Conservation (phyloP, 2,113 vertebrate species). For the Scomber japonicus region DNA sequence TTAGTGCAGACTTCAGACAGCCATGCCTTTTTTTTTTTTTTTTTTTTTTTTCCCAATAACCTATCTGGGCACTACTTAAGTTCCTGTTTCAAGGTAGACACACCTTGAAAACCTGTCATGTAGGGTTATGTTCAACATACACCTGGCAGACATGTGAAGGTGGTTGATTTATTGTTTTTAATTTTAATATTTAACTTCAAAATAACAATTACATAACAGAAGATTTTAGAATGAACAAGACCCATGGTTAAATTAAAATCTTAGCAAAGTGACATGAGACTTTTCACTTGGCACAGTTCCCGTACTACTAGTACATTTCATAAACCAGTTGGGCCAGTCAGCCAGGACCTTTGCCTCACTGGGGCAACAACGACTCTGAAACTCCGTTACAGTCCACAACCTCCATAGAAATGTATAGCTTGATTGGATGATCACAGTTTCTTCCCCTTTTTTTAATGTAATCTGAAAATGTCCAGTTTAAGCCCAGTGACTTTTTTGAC, state of each 20-base stretch:
- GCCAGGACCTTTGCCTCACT: neutral
- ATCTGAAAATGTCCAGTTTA: too few species aligned
- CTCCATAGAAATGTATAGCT: too few species aligned
- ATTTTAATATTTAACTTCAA: too few species aligned
- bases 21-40: slow-evolving; percentile 7
- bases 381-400: neutral
- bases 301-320: neutral
- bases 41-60: neutral
- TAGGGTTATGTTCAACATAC: neutral
- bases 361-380: neutral
- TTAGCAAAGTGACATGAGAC: too few species aligned
- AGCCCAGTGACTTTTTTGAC: too few species aligned
- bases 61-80: neutral
- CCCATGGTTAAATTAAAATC: too few species aligned
- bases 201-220: too few species aligned
- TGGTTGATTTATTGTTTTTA: too few species aligned
- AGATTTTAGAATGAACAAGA: too few species aligned
- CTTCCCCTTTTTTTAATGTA: too few species aligned
- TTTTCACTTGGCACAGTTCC: neutral
- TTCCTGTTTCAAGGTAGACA: slow-evolving; percentile 40
- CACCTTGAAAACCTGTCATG: slow-evolving; percentile 65
- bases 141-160: neutral
- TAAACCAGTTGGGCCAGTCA: slow-evolving; percentile 34
- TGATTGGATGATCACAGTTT: neutral
- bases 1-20: slow-evolving; percentile 22